Base-by-base conservation (phyloP, 2,888 invertebrate genomes). In the Lottia gigantea region DNA sequence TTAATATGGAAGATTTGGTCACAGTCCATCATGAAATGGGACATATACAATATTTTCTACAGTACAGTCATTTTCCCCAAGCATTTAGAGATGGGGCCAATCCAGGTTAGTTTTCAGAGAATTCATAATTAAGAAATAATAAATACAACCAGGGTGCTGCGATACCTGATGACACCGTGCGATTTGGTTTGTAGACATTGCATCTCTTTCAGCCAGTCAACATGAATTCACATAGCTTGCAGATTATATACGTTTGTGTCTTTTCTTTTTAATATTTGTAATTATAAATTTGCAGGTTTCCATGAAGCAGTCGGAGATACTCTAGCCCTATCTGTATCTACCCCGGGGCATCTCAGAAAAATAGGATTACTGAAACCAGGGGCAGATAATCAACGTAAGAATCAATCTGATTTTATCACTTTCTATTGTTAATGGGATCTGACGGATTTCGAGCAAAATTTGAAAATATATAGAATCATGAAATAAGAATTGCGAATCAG, bases 11-110 rank as follows among this genome's bases (percentile, higher is more conserved):
- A 14, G 82, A 83, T 64, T 72, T 87, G n/a, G 71, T 83, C 14
- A 82, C 83, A 0, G 78, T 84, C n/a, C 87, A 87, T 71, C 87
- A 87, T 72, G 87, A 87, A 74, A 84, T 87, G 86, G 87, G 87
- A 19, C 87, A 87, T 74, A 82, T 87, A 46, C 80, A 86, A 68
- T 88, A 87, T 71, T 82, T 80, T 70, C 76, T 87, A 66, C 82
- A 82, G 68, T 87, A 88, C 75, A 81, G 79, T 62, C 26, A 81
- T 46, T 84, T 81, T 67, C 83, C 85, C 7, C 69, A 91, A 0
- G 86, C 93, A n/a, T 95, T 92, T 84, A 92, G 93, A 78, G 92
- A 90, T 19, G 95, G 95, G 46, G 94, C 95, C 0, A 93, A 95
- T 85, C 94, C 95, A 78, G 94, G 94, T 94, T 71, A 15, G 67